Evolutionary conservation across 2,113 vertebrate species (phyloP), one percentile per base, ranked within the genome.

Genomic region (Rhineura floridana): DNA sequence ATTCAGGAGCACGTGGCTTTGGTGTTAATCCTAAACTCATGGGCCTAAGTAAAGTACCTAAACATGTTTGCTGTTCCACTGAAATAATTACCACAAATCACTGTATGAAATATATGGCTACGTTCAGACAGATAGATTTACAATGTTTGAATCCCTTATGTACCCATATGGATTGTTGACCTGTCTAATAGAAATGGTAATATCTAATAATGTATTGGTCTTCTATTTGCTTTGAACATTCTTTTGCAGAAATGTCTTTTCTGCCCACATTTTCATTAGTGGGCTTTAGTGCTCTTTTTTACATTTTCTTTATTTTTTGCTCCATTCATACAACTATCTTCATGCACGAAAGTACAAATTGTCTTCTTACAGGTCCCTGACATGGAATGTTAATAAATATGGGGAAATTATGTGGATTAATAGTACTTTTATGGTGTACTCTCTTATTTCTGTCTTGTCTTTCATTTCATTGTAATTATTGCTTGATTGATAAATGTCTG

Each of bases 261-360:
- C 77, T 92, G 84, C 52, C 79, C 75, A 88, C 72, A 67, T 67
- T 89, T 91, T 89, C 92, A 93, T 92, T 93, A 89, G 85, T 90
- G 75, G 59, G 90, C 46, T 95, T 94, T 95, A 92, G 87, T 81
- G 85, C 87, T 91, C 70, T 76, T 84, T 96, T 93, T 94, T 87
- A 93, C 90, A 93, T 91, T 93, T 81, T 93, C 84, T 84, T 92
- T 92, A 80, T 93, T 89, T 88, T 93, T 91, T 69, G 75, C 78
- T 88, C 80, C 85, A 85, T 91, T 94, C 93, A 94, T 91, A 92
- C 72, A 94, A 92, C 91, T 92, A 89, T 90, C 87, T 93, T 85
- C 89, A 86, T 92, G 92, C 94, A 87, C 93, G 73, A 91, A 93
- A 91, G 88, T 94, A 94, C 84, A 82, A 95, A 96, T 93, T 90